These are phyloP conservation scores for Bryconaethiops microstoma DNA, from an alignment of 2,797 vertebrate species.

Conservation along the genomic window DNA sequence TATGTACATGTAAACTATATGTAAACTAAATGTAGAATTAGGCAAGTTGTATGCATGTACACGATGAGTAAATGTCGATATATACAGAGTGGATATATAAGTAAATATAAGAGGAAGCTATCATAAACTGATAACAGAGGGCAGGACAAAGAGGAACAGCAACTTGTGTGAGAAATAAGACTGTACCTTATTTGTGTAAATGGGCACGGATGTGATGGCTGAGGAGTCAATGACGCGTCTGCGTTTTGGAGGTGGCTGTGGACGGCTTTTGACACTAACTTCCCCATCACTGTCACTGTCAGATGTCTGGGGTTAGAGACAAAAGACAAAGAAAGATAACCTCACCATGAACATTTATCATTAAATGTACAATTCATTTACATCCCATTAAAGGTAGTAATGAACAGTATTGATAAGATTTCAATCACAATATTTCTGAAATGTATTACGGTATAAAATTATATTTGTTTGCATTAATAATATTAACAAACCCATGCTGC, in stretches of 20 bases:
- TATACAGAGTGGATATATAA: no score
- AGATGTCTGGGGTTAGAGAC: conserved; percentile 51
- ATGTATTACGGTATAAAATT: no score
- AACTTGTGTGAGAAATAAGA: not conserved
- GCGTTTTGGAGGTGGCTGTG: conserved; percentile 67
- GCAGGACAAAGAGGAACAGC: not conserved
- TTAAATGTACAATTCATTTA: not conserved
- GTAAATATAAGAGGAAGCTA: no score
- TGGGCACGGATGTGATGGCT: conserved; percentile 65
- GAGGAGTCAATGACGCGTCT: conserved; percentile 73
- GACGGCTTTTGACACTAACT: conserved; percentile 10
- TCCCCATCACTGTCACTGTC: conserved; percentile 46
- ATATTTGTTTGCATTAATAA: no score
- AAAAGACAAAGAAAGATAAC: not conserved
- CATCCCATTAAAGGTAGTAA: not conserved
- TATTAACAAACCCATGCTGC: no score
- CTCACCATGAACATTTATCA: not conserved
- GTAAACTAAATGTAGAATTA: no score
- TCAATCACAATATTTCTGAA: no score
- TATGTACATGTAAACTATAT: no score
- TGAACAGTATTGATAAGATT: not conserved
- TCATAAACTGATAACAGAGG: not conserved
- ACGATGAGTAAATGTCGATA: no score
- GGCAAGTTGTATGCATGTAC: no score
- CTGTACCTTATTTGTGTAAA: conserved; percentile 77